phyloP scores from a whole-genome alignment of 2,797 vertebrate genomes.

The Parauchenoglanis punctatus region DNA sequence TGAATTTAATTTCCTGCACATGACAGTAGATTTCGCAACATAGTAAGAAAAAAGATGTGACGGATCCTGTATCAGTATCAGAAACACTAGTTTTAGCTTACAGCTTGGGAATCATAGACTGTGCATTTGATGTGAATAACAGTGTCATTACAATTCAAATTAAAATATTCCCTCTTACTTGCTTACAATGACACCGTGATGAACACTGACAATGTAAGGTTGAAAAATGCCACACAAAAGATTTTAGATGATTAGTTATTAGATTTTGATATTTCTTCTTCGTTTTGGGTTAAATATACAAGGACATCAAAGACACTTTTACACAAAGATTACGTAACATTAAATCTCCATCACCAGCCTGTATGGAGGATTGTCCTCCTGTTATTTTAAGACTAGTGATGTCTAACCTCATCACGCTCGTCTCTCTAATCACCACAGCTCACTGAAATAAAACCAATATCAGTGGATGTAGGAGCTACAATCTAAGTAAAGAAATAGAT shows the following conservation, averaged over 20 bases:
- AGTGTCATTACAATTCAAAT: not conserved
- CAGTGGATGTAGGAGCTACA: not conserved
- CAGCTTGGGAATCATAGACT: not conserved
- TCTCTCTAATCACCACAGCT: not conserved
- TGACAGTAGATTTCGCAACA: not conserved
- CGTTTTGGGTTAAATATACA: not conserved
- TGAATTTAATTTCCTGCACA: not conserved
- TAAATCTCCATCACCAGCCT: not conserved
- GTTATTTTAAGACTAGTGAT: not conserved
- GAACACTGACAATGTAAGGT: not conserved
- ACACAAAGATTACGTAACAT: not conserved
- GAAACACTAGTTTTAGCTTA: not conserved
- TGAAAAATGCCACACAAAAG: not conserved
- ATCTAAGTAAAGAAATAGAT: not conserved
- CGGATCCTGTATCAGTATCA: too few species aligned
- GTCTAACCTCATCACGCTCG: not conserved
- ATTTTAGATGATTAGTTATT: not conserved
- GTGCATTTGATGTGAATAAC: not conserved
- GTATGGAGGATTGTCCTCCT: not conserved
- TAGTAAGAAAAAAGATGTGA: not conserved
- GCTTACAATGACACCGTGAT: not conserved
- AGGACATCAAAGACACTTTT: not conserved
- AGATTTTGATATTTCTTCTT: not conserved
- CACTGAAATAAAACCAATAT: not conserved
- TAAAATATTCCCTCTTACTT: not conserved